Evolutionary conservation across 2,888 invertebrate species (phyloP), one percentile per base, ranked within the genome.

Genomic region (Drosophila melanosoma): DNA sequence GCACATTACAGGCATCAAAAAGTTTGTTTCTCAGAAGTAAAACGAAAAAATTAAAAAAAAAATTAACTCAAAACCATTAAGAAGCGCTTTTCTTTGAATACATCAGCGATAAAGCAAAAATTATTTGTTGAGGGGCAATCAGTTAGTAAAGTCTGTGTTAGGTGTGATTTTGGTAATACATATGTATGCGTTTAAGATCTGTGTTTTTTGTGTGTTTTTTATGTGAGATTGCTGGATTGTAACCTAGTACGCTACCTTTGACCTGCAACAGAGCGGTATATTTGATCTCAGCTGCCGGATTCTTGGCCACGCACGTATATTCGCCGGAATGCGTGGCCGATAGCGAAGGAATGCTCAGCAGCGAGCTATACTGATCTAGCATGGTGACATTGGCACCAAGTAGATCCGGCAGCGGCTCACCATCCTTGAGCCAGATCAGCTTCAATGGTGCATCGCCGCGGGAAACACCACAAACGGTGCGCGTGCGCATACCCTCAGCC

Each of bases 351-450:
- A 96, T 96, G 94, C 96, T 96, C 93, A 96, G 95, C 93, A 96
- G 95, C 92, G 96, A 96, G 93, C 96, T 95, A 94, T 96, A 96
- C 92, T 95, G 95, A 94, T 96, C 96, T 94, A 96, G 94, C 94
- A 95, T 94, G 93, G 96, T 94, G 91, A 95, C 94, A 94, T 96
- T 96, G 91, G 95, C 95, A 86, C 95, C 95, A 92, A 95, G 93
- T 89, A 94, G 94, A 86, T 95, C 94, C 90, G 95, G 94, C 93
- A 96, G 93, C 83, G 95, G 95, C 92, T 95, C 95, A 92, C 96
- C 96, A 94, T 97, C 97, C 95, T 97, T 97, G 87, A 96, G 95
- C 97, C 97, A 97, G 93, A 95, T 95, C 93, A 97, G 95, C 92
- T 95, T 95, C 82, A 97, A 94, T 83, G 97, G 97, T 90, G 96